Evolutionary conservation across 35 echinoderm and acorn worm genomes (phyloP).

Genomic region (Anneissia japonica): DNA sequence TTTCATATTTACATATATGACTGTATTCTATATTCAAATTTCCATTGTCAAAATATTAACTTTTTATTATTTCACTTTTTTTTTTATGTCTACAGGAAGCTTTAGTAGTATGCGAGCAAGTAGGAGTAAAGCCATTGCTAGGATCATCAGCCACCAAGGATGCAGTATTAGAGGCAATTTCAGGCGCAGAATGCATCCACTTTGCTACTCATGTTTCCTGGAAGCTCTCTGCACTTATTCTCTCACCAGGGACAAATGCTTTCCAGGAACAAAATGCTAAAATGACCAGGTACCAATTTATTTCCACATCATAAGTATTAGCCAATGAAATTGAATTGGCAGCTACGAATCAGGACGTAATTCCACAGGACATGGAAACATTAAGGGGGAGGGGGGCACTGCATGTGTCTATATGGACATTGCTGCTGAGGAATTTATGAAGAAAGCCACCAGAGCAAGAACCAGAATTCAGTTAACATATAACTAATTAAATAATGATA

Average conservation of each 20-base stretch:
- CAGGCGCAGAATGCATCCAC: slow-evolving; percentile 91
- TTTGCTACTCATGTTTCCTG: slow-evolving; percentile 84
- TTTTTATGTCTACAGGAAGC: slow-evolving; percentile 58
- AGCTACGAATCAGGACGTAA: too few relatives aligned
- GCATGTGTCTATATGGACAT: too few relatives aligned
- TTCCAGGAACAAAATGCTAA: background rate
- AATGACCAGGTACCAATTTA: background rate
- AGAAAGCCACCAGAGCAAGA: too few relatives aligned
- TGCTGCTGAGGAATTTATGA: too few relatives aligned
- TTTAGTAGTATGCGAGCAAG: slow-evolving; percentile 54
- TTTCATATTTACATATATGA: background rate
- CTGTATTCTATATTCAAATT: too few relatives aligned
- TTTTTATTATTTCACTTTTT: background rate
- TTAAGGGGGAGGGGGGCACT: too few relatives aligned
- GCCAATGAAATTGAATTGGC: too few relatives aligned
- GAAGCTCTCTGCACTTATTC: slow-evolving; percentile 88
- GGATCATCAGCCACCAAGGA: slow-evolving; percentile 72
- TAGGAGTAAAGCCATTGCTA: slow-evolving; percentile 77
- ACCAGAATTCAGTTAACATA: too few relatives aligned
- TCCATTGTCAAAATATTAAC: too few relatives aligned
- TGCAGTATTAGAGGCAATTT: slow-evolving; percentile 56
- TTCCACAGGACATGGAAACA: too few relatives aligned
- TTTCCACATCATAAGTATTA: too few relatives aligned
- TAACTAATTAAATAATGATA: too few relatives aligned
- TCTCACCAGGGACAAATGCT: slow-evolving; percentile 62